Percentiles rank a stretch among this genome's conserved stretches.
Conservation (phyloP, 2,113 vertebrate genomes). For the Bagarius yarrelli region DNA sequence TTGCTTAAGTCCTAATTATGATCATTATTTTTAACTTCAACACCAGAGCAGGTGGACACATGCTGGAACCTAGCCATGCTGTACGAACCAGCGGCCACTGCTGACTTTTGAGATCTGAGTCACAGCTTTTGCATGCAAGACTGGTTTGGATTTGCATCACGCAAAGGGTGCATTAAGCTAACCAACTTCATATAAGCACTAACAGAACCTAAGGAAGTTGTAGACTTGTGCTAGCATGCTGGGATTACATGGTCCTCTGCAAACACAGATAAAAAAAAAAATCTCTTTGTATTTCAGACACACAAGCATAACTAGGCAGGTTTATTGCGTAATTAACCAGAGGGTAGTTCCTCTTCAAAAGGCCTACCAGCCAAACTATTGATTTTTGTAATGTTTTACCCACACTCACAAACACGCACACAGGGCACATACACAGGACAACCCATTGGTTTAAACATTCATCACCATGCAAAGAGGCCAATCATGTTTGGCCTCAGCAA, state of each 20-base stretch:
- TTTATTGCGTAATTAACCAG: conserved; percentile 63
- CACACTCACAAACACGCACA: conserved; percentile 48
- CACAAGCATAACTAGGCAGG: conserved; percentile 34
- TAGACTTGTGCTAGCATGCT: conserved; percentile 13
- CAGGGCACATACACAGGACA: conserved; percentile 45
- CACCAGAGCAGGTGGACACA: conserved; percentile 3
- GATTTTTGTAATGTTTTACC: conserved; percentile 53
- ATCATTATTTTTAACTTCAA: background rate
- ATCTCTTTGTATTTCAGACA: conserved; percentile 47
- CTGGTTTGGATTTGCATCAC: background rate
- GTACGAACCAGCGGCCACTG: conserved; percentile 17
- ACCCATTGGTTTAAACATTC: conserved; percentile 55
- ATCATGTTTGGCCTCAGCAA: conserved; percentile 30
- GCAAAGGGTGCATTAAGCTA: conserved; percentile 2
- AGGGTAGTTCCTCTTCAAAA: conserved; percentile 42
- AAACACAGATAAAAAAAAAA: conserved; percentile 15
- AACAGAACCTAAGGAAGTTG: conserved; percentile 9
- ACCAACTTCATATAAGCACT: background rate
- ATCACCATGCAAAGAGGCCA: conserved; percentile 50
- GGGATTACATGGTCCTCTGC: background rate
- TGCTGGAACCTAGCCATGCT: conserved; percentile 23
- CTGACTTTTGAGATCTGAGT: conserved; percentile 38
- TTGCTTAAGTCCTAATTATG: background rate
- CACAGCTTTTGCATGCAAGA: conserved; percentile 24
- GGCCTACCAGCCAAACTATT: conserved; percentile 62